Conservation (phyloP, 2,888 invertebrate genomes). For the Lasiommata megera region DNA sequence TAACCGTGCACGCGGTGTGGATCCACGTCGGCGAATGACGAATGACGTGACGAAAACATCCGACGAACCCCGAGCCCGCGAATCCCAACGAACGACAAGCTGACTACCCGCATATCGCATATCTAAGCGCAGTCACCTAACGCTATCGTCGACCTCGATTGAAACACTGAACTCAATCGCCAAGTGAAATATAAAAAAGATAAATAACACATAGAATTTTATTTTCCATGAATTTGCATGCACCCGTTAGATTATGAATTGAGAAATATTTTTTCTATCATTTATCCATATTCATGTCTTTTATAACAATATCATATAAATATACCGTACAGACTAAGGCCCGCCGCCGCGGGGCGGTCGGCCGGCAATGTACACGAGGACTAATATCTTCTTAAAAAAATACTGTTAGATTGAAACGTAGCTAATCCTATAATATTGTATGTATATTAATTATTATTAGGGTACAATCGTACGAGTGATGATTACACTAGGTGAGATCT, state of each 20-base stretch:
- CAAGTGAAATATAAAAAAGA: constrained; percentile 80
- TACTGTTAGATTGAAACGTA: constrained; percentile 82
- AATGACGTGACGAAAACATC: constrained; percentile 21
- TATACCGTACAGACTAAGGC: constrained; percentile 75
- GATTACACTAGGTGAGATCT: constrained; percentile 80
- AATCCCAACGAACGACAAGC: constrained; percentile 44
- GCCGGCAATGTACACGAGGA: constrained; percentile 77
- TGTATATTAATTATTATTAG: constrained; percentile 74
- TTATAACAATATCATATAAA: constrained; percentile 72
- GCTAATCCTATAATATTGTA: constrained; percentile 74
- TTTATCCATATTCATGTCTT: constrained; percentile 77
- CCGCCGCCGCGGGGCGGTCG: constrained; percentile 63
- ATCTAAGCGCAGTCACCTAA: constrained; percentile 41
- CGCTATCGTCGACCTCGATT: constrained; percentile 53
- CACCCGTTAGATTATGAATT: constrained; percentile 79
- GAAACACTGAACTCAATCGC: constrained; percentile 72
- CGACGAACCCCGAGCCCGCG: constrained; percentile 23
- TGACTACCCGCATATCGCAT: constrained; percentile 42
- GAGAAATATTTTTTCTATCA: constrained; percentile 75
- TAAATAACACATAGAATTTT: constrained; percentile 78
- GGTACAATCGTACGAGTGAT: constrained; percentile 76
- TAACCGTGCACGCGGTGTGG: constrained; percentile 19
- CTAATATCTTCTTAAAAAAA: constrained; percentile 82
- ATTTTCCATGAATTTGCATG: constrained; percentile 76
- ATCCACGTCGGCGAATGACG: constrained; percentile 13